Percentiles rank a stretch among this genome's conserved stretches.
phyloP scores from a whole-genome alignment of 2,113 vertebrate species.

The Electrona antarctica region DNA sequence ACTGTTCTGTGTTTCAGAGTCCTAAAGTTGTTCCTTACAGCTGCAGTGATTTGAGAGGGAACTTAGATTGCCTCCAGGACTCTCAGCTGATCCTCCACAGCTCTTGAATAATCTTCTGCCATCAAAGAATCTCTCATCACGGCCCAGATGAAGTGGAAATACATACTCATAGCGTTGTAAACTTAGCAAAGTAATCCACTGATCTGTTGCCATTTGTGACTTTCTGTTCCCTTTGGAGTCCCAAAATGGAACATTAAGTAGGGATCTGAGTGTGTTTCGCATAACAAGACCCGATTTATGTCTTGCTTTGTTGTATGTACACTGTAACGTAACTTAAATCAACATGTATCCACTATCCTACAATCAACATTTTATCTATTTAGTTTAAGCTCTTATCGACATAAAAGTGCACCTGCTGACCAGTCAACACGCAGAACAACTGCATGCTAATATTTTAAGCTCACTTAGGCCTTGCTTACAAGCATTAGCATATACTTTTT shows the following conservation, averaged over 20 bases:
- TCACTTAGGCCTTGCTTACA: too few relatives aligned
- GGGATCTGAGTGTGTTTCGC: background rate
- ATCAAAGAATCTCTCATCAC: conserved; percentile 16
- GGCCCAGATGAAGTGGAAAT: background rate
- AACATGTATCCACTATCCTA: too few relatives aligned
- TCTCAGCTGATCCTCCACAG: conserved; percentile 5
- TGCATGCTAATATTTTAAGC: too few relatives aligned
- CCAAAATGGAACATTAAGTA: background rate
- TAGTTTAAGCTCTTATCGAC: background rate
- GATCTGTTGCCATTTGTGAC: background rate
- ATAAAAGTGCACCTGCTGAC: too few relatives aligned
- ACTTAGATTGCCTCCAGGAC: too few relatives aligned
- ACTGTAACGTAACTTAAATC: background rate
- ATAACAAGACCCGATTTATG: too few relatives aligned
- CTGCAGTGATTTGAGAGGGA: background rate
- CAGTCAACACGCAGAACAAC: too few relatives aligned
- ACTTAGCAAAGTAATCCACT: background rate
- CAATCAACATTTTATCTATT: background rate
- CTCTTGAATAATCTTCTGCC: conserved; percentile 25
- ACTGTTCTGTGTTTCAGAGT: background rate
- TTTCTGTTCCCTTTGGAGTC: background rate
- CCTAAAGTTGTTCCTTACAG: background rate
- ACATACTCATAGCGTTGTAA: background rate
- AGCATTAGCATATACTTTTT: too few relatives aligned
- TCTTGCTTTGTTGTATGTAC: background rate